These are phyloP conservation scores for Drosophila persimilis DNA, from an alignment of 1,140 invertebrate genomes.

Conservation along the genomic window DNA sequence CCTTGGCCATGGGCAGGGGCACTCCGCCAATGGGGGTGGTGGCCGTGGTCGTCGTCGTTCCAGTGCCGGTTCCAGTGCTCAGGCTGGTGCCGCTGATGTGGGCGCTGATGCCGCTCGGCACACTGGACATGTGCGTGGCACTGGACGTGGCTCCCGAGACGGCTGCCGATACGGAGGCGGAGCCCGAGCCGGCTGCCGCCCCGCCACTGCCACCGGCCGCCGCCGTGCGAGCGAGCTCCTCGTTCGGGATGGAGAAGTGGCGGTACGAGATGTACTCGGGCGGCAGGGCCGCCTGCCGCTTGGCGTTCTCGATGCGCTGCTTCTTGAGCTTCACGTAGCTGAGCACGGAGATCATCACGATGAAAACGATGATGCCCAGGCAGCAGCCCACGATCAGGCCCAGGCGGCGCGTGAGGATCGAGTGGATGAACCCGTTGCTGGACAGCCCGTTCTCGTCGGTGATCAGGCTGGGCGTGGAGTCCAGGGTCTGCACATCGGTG, in stretches of 20 bases:
- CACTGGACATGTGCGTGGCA: constrained; percentile 67
- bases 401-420: constrained; percentile 89
- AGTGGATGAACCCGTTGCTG: constrained; percentile 86
- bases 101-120: constrained; percentile 77
- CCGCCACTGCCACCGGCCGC: constrained; percentile 33
- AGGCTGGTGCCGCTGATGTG: constrained; percentile 81
- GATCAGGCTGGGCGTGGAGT: constrained; percentile 87
- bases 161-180: constrained; percentile 18
- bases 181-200: constrained; percentile 18
- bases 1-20: constrained; percentile 41
- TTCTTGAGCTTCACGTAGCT: constrained; percentile 94
- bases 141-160: constrained; percentile 3
- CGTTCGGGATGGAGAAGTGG: constrained; percentile 86
- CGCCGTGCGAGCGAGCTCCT: constrained; percentile 68
- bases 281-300: constrained; percentile 85
- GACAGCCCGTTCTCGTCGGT: constrained; percentile 87
- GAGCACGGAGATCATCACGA: constrained; percentile 91
- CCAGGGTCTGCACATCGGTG: constrained; percentile 89
- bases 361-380: constrained; percentile 92
- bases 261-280: constrained; percentile 90
- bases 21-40: constrained; percentile 73
- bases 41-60: constrained; percentile 71
- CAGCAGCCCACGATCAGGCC: constrained; percentile 93
- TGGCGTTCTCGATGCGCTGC: constrained; percentile 87
- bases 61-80: constrained; percentile 68